phyloP scores from a whole-genome alignment of 1,140 invertebrate species.

The Sesamia nonagrioides region DNA sequence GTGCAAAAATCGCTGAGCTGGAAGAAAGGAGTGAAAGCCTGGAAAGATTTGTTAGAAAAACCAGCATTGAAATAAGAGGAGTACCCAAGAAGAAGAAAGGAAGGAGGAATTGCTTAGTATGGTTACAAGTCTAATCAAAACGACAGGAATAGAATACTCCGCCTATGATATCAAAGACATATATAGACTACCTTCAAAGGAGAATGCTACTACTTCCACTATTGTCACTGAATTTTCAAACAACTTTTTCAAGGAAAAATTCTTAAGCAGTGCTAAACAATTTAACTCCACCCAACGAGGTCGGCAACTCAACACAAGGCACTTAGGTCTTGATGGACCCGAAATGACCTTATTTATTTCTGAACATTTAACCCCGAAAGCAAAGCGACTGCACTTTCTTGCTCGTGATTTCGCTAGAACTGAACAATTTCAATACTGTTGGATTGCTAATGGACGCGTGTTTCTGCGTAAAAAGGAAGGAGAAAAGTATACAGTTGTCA shows the following conservation, averaged over 20 bases:
- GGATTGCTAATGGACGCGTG: conserved; percentile 1
- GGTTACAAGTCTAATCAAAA: too few relatives aligned
- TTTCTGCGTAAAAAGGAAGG: conserved; percentile 3
- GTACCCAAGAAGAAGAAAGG: not conserved
- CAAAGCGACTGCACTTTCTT: too few relatives aligned
- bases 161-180: too few relatives aligned
- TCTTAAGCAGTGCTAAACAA: not conserved
- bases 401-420: not conserved
- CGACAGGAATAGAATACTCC: too few relatives aligned
- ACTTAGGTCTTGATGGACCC: not conserved
- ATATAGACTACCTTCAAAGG: not conserved
- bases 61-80: too few relatives aligned
- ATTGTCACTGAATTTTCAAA: not conserved
- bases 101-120: not conserved
- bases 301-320: not conserved
- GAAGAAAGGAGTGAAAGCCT: not conserved
- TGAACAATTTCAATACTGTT: not conserved
- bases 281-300: not conserved
- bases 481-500: not conserved
- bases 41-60: not conserved
- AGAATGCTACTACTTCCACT: not conserved
- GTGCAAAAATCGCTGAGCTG: too few relatives aligned
- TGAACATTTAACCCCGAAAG: not conserved
- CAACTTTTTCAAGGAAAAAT: not conserved
- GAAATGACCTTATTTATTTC: not conserved